phyloP scores from a whole-genome alignment of 2,113 vertebrate species.

The Muscicapa adusta region DNA sequence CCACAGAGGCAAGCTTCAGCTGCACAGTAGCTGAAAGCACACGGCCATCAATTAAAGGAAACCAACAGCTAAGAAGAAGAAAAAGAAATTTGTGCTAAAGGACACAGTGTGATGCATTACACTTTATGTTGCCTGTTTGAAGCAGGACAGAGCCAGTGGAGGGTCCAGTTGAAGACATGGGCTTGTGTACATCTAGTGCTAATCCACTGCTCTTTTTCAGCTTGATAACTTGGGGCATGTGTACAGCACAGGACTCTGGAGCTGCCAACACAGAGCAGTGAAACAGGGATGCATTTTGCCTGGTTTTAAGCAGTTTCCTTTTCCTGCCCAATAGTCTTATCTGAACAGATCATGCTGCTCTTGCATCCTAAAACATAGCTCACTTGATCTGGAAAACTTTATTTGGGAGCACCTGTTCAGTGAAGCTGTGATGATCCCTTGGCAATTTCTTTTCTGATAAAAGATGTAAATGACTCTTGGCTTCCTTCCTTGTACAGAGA shows the following conservation, averaged over 20 bases:
- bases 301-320: background rate
- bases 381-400: background rate
- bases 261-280: background rate
- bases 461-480: slow-evolving; percentile 23
- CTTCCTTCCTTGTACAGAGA: slow-evolving; percentile 43
- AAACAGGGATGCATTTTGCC: background rate
- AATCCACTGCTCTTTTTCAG: background rate
- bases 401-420: background rate
- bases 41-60: fast-evolving
- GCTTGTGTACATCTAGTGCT: background rate
- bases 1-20: background rate
- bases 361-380: background rate
- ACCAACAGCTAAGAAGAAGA: background rate
- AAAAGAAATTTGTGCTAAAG: background rate
- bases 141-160: background rate
- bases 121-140: background rate
- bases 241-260: background rate
- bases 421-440: background rate
- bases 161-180: background rate
- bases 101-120: background rate
- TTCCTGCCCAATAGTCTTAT: background rate
- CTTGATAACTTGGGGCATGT: background rate
- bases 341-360: background rate
- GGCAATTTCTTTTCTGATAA: slow-evolving; percentile 21
- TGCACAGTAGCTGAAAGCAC: background rate